Evolutionary conservation across 2,113 vertebrate genomes (phyloP).

Genomic region (Lepus timidus): DNA sequence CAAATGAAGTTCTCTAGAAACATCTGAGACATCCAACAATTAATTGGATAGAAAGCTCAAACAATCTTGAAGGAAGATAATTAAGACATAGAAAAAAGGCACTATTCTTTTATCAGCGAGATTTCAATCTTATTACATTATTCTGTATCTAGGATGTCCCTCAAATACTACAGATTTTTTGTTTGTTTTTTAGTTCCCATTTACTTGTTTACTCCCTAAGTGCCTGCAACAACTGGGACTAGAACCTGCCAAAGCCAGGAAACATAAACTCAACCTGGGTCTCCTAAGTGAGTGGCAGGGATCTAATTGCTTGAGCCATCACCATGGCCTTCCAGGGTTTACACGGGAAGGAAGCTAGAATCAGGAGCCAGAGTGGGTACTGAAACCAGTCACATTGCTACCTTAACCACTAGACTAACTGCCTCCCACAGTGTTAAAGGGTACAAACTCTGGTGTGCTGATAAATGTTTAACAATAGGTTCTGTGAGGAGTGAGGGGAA

Average conservation of each 20-base stretch:
- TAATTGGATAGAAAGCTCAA: background rate
- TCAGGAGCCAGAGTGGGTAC: too few relatives aligned
- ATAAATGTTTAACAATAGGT: background rate
- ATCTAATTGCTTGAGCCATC: too few relatives aligned
- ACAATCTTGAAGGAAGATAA: background rate
- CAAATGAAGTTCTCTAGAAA: slow-evolving; percentile 18
- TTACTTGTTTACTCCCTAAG: too few relatives aligned
- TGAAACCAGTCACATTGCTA: too few relatives aligned
- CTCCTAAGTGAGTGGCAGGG: too few relatives aligned
- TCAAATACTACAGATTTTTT: background rate
- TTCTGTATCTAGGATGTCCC: background rate
- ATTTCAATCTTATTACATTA: background rate
- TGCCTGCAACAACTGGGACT: too few relatives aligned
- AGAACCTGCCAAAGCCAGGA: too few relatives aligned
- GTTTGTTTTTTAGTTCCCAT: too few relatives aligned
- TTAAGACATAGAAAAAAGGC: background rate
- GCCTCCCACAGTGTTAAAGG: background rate
- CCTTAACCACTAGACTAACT: too few relatives aligned
- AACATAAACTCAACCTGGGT: too few relatives aligned
- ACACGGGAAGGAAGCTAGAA: too few relatives aligned
- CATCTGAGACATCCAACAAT: background rate
- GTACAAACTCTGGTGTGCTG: background rate
- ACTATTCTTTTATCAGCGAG: background rate
- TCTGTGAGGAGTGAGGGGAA: background rate
- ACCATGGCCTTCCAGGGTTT: too few relatives aligned